Conservation (phyloP, 2,113 vertebrate genomes). For the Porphyrio hochstetteri region DNA sequence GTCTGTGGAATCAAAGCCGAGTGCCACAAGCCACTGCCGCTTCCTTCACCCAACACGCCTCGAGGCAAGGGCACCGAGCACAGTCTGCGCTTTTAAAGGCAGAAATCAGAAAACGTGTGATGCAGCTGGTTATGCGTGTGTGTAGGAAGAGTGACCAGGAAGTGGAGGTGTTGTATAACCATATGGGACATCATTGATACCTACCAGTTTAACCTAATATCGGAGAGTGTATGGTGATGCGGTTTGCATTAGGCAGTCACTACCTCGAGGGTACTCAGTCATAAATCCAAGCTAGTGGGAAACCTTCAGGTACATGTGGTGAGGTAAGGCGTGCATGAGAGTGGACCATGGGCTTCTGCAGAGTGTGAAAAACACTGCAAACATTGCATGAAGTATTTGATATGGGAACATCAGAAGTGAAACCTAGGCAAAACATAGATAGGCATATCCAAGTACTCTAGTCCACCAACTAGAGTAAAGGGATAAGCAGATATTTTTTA, state of each 20-base stretch:
- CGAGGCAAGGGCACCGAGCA: neutral
- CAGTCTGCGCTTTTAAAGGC: neutral
- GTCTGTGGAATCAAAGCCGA: accelerated
- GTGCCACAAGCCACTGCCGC: neutral
- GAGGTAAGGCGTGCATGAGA: accelerated
- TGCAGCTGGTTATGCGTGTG: neutral
- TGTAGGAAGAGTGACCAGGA: neutral
- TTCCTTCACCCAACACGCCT: neutral
- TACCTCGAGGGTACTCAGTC: neutral
- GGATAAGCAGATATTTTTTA: neutral
- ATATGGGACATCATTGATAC: neutral
- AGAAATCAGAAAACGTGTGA: neutral
- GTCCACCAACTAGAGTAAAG: neutral
- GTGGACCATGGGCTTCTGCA: neutral
- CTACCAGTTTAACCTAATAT: neutral
- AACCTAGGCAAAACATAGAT: neutral
- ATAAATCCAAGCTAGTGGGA: neutral
- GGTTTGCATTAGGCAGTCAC: neutral
- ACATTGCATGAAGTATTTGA: neutral
- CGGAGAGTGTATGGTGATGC: no score
- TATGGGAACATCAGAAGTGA: neutral
- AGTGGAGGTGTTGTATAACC: neutral
- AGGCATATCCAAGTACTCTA: neutral
- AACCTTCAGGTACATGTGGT: neutral
- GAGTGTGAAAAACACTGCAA: neutral